Percentiles rank a stretch among this genome's conserved stretches.
phyloP scores from a whole-genome alignment of 2,113 vertebrate species.

The Maccullochella peelii region DNA sequence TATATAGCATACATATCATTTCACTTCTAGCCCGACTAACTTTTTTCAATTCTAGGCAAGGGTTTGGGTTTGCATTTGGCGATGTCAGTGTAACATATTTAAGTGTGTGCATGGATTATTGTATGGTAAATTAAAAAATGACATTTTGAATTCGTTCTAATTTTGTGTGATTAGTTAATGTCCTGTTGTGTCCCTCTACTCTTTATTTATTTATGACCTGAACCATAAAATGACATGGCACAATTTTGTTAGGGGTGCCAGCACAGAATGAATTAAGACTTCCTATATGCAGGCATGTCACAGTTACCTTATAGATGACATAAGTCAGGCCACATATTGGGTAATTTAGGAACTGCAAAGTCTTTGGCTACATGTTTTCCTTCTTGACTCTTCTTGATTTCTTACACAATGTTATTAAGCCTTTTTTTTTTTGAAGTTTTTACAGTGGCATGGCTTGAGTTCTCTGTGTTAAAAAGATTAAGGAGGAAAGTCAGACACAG shows the following conservation, averaged over 20 bases:
- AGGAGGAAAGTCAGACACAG: slow-evolving; percentile 12
- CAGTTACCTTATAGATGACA: not conserved
- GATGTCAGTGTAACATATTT: not conserved
- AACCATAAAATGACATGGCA: not conserved
- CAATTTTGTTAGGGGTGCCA: not conserved
- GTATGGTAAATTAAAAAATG: not conserved
- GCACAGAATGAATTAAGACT: not conserved
- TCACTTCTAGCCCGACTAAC: not conserved
- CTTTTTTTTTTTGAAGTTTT: slow-evolving; percentile 47
- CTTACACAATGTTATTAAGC: slow-evolving; percentile 43
- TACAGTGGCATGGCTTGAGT: slow-evolving; percentile 8
- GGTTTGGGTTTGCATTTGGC: not conserved
- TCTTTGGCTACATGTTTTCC: not conserved
- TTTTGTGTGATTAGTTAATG: not conserved
- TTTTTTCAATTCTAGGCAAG: not conserved
- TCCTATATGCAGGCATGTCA: not conserved
- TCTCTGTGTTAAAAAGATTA: slow-evolving; percentile 47
- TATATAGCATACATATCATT: too few relatives aligned
- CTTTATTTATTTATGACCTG: not conserved
- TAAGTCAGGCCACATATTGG: not conserved
- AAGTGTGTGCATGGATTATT: not conserved
- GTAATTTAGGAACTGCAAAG: not conserved
- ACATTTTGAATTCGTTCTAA: not conserved
- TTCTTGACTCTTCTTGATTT: slow-evolving; percentile 21
- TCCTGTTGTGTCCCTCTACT: not conserved